Base-by-base conservation (phyloP, 2,888 invertebrate species). In the Hypena proboscidalis region DNA sequence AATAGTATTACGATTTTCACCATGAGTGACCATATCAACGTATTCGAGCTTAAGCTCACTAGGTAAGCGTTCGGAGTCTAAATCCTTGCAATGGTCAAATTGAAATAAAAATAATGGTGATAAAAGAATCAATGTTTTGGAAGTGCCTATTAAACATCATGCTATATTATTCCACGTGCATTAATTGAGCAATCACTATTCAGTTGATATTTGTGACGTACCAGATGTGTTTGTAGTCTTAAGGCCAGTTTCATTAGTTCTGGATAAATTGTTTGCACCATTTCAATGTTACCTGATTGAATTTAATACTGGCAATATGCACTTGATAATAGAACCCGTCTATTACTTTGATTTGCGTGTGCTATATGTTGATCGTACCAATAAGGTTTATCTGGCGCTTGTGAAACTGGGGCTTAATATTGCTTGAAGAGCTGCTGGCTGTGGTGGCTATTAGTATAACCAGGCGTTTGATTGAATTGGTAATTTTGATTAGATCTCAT, bases 181-280 rank as follows among this genome's bases (percentile, higher is more conserved):
- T 11, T n/a, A 9, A 20, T 17, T 11, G n/a, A 15, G 30, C 30
- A 38, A 38, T 29, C 22, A 29, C 6, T 39, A 26, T 32, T 32
- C 31, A 9, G 8, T 32, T 38, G 19, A 14, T 19, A 9, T n/a
- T n/a, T 41, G 27, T 35, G 21, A 11, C 17, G 32, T 21, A 14
- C 21, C 32, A 32, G 19, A 29, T 41, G 30, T 41, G 22, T 41
- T 35, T 35, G 23, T 35, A 41, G 29, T 30, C 35, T 19, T 30
- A 35, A 23, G 17, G 23, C 13, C 13, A 10, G 34, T 17, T 25
- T 41, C 5, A 4, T 4, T 8, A 8, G 13, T 14, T 2, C 6
- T n/a, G 11, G 2, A 17, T 6, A 17, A 15, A 32, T 30, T 19
- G 7, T 27, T 30, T 38, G 17, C 20, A 20, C 22, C 7, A 9